Conservation (phyloP, 2,797 vertebrate species). For the Leuciscus waleckii region DNA sequence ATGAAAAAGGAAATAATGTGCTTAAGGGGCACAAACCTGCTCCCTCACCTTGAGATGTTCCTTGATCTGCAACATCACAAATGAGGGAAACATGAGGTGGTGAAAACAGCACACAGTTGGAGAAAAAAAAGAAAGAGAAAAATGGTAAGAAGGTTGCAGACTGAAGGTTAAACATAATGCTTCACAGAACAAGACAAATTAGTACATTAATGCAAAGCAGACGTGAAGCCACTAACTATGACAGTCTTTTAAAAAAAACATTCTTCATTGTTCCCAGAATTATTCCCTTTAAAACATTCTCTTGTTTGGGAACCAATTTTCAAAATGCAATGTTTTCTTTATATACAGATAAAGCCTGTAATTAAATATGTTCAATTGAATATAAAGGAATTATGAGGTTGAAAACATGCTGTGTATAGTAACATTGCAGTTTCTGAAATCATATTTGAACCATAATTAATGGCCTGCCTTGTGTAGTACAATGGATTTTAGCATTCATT, state of each 20-base stretch:
- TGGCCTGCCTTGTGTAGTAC: not conserved
- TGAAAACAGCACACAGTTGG: not conserved
- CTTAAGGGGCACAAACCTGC: slow-evolving; percentile 25
- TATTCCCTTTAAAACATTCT: not conserved
- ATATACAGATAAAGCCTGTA: slow-evolving; percentile 4
- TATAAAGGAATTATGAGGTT: slow-evolving; percentile 25
- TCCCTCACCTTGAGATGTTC: slow-evolving; percentile 81
- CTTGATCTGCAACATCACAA: slow-evolving; percentile 77
- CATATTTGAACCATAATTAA: slow-evolving; percentile 20
- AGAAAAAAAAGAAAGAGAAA: slow-evolving; percentile 58
- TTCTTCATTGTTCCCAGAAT: not conserved
- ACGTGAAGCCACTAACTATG: slow-evolving; percentile 12
- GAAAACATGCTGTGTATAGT: not conserved
- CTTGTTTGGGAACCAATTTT: not conserved
- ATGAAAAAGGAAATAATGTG: slow-evolving; percentile 17
- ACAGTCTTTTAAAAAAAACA: not conserved
- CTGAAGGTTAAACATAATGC: slow-evolving; percentile 1
- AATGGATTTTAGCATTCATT: slow-evolving; percentile 15
- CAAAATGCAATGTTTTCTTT: not conserved
- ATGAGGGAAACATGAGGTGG: slow-evolving; percentile 13
- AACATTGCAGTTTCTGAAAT: not conserved
- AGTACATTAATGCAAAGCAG: not conserved
- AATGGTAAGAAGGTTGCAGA: not conserved
- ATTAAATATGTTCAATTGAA: slow-evolving; percentile 17
- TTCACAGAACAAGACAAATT: not conserved